Base-by-base conservation (phyloP, 1,140 invertebrate species). In the Bombyx mandarina region DNA sequence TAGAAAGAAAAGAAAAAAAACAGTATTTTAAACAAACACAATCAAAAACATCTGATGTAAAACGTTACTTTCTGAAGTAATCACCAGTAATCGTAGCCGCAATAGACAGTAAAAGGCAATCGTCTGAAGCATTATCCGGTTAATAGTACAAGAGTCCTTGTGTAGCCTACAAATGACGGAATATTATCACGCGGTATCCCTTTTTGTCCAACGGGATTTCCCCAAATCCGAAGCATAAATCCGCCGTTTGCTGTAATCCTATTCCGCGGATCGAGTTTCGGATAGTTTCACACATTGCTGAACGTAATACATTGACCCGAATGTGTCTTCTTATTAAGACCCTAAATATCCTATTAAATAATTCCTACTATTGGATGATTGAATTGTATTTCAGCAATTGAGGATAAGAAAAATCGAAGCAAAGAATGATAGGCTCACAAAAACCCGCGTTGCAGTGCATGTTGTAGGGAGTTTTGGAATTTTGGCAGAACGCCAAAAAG, bases 191-290 rank as follows among this genome's bases (percentile, higher is more conserved):
- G 54, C 49, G 57, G 56, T 64, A 63, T 67, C 71, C 71, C 66
- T 67, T 71, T 71, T 67, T 62, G 68, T 69, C 61, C 66, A 61
- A 55, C 47, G 67, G 76, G 73, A 73, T 77, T 77, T 69, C 52
- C 48, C 60, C 65, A 73, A 74, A 75, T 68, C 76, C 73, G 57
- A 64, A 66, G 63, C 63, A 79, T 82, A 82, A 83, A 80, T 80
- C 77, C 73, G 67, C 58, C 67, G 69, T 73, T 78, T 73, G 67
- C 52, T 68, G 70, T 82, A 77, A 83, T 77, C 73, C 69, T 61
- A 75, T 75, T 67, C 58, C 44, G 35, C 60, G 64, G 58, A 58
- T 69, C 57, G 58, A 62, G 55, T 65, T 67, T 66, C 57, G 62
- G 65, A 52, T 58, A 62, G 67, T 77, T 79, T 73, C 62, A 73